phyloP scores from a whole-genome alignment of 2,888 invertebrate species.

The Darwinula stevensoni region DNA sequence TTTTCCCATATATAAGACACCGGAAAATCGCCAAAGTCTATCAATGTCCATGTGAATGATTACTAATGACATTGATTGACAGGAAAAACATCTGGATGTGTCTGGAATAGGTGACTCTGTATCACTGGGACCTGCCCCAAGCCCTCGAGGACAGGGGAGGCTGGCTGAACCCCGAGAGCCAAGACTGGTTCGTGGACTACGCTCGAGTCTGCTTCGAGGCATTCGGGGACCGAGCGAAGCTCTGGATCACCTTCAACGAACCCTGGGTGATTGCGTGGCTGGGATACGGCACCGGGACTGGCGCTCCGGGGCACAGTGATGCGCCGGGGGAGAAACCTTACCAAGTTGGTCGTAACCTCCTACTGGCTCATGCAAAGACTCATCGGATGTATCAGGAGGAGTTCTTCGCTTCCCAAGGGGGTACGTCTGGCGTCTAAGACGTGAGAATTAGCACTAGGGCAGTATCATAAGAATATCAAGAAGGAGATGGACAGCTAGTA shows the following conservation, averaged over 20 bases:
- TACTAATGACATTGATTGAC: no score
- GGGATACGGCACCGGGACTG: conserved; percentile 24
- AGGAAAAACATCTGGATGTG: no score
- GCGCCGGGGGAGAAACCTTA: conserved; percentile 27
- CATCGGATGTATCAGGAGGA: conserved; percentile 28
- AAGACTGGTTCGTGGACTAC: conserved; percentile 16
- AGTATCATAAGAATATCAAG: no score
- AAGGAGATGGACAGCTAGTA: no score
- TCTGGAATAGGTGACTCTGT: conserved; percentile 13
- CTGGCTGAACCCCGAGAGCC: conserved; percentile 15
- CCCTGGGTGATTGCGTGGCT: conserved; percentile 21
- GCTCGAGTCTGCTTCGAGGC: conserved; percentile 15
- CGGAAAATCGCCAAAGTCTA: no score
- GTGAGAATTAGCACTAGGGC: no score
- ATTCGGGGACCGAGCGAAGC: conserved; percentile 18
- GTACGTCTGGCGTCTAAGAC: no score
- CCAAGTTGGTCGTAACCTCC: conserved; percentile 27
- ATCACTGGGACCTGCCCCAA: not conserved
- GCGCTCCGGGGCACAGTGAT: conserved; percentile 17
- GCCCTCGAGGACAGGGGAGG: conserved; percentile 15
- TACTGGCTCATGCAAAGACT: conserved; percentile 31
- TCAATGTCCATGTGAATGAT: no score
- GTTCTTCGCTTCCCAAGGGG: conserved; percentile 16
- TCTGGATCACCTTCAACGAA: conserved; percentile 28
- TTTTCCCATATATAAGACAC: no score